Conservation (phyloP, 1,140 invertebrate genomes). For the Mya arenaria region DNA sequence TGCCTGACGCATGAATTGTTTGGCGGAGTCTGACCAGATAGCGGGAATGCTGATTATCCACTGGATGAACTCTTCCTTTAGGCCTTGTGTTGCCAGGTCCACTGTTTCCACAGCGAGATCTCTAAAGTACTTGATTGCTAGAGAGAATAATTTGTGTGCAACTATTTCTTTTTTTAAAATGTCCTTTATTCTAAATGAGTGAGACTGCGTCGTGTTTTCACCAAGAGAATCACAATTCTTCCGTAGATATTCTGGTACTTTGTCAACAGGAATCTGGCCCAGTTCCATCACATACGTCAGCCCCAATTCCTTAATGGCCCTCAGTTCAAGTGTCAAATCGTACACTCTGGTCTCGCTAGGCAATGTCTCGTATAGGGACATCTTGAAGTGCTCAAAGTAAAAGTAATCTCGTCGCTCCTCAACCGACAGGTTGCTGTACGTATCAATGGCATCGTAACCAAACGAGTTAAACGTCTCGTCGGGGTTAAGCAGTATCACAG, state of each 20-base stretch:
- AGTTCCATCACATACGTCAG: too few relatives aligned
- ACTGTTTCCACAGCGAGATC: neutral
- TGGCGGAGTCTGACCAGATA: slow-evolving; percentile 44
- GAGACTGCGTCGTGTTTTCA: too few relatives aligned
- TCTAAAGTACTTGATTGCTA: neutral
- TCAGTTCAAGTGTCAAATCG: too few relatives aligned
- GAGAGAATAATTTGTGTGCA: neutral
- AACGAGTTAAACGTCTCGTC: slow-evolving; percentile 34
- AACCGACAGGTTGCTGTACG: slow-evolving; percentile 12
- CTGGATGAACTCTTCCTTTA: neutral
- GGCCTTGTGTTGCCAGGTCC: neutral
- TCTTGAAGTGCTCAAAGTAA: slow-evolving; percentile 48
- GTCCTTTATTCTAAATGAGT: too few relatives aligned
- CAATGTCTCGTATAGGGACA: neutral
- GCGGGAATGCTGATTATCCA: slow-evolving; percentile 53
- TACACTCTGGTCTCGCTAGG: neutral
- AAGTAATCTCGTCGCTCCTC: neutral
- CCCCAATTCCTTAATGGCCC: too few relatives aligned
- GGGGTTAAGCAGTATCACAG: slow-evolving; percentile 11
- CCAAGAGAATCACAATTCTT: too few relatives aligned
- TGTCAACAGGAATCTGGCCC: too few relatives aligned
- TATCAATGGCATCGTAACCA: slow-evolving; percentile 37
- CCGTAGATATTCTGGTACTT: too few relatives aligned
- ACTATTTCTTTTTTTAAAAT: neutral
- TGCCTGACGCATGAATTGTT: slow-evolving; percentile 49